Conservation (phyloP, 2,888 invertebrate species). For the Syritta pipiens region DNA sequence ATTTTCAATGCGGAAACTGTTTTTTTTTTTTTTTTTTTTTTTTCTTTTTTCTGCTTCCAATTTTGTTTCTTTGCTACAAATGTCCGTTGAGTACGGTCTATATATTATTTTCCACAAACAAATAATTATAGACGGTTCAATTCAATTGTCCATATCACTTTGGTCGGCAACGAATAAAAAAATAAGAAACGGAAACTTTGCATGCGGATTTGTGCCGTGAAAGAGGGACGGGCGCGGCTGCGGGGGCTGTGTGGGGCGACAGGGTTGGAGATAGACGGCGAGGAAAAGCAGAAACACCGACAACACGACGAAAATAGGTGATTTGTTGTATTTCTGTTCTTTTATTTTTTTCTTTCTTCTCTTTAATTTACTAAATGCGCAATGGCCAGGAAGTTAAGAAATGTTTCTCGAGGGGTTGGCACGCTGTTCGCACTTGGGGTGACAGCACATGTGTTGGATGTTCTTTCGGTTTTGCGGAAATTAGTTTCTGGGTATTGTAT, state of each 20-base stretch:
- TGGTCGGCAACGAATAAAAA: slow-evolving; percentile 30
- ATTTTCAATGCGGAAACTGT: slow-evolving; percentile 41
- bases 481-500: slow-evolving; percentile 23
- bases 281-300: slow-evolving; percentile 26
- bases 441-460: slow-evolving; percentile 1
- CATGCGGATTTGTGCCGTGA: slow-evolving; percentile 25
- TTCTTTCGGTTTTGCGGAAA: slow-evolving; percentile 22
- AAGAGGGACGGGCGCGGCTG: neutral
- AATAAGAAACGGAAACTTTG: slow-evolving; percentile 31
- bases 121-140: slow-evolving; percentile 61
- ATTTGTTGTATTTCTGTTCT: slow-evolving; percentile 31
- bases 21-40: neutral
- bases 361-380: slow-evolving; percentile 39
- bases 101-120: slow-evolving; percentile 33
- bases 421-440: slow-evolving; percentile 24
- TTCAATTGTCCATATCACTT: slow-evolving; percentile 59
- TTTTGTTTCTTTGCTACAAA: no score
- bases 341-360: slow-evolving; percentile 23
- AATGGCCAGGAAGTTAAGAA: slow-evolving; percentile 47
- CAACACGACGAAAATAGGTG: slow-evolving; percentile 57
- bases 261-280: slow-evolving; percentile 4
- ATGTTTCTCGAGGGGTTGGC: slow-evolving; percentile 31
- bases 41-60: slow-evolving; percentile 27
- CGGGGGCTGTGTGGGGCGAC: neutral
- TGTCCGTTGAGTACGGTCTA: no score